Evolutionary conservation across 2,113 vertebrate species (phyloP).

Genomic region (Hypomesus transpacificus): DNA sequence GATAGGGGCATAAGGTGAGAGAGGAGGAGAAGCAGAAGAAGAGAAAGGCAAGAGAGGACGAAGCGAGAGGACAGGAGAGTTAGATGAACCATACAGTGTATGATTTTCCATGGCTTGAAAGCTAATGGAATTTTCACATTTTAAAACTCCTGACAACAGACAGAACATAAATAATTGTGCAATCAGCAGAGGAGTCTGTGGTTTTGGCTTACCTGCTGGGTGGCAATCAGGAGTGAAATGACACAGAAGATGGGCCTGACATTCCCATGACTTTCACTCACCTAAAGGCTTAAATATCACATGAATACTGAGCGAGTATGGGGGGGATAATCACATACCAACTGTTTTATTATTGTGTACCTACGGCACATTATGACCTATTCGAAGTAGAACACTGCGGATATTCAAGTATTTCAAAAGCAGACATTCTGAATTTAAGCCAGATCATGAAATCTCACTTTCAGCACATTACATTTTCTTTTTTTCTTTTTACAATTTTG

Average conservation of each 20-base stretch:
- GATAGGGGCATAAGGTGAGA: neutral
- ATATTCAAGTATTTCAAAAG: neutral
- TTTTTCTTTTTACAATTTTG: neutral
- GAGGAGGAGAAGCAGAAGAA: neutral
- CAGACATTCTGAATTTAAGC: neutral
- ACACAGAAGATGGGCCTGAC: constrained; percentile 29
- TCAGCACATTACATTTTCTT: constrained; percentile 1
- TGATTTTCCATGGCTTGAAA: constrained; percentile 9
- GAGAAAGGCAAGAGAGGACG: neutral
- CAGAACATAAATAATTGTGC: constrained; percentile 2
- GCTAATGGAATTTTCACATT: constrained; percentile 12
- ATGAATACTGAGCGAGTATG: constrained; percentile 4
- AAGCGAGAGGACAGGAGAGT: neutral
- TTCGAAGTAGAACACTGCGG: neutral
- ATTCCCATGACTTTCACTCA: constrained; percentile 22
- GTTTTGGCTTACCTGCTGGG: constrained; percentile 32
- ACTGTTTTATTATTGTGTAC: constrained; percentile 6
- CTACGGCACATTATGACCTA: constrained; percentile 18
- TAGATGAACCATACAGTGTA: neutral
- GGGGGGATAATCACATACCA: constrained; percentile 17
- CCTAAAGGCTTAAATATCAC: constrained; percentile 7
- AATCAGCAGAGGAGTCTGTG: constrained; percentile 6
- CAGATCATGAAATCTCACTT: neutral
- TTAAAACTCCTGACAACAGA: constrained; percentile 8
- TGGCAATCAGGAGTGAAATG: constrained; percentile 44